Conservation (phyloP, 2,797 vertebrate genomes). For the Amphiprion clarkii region DNA sequence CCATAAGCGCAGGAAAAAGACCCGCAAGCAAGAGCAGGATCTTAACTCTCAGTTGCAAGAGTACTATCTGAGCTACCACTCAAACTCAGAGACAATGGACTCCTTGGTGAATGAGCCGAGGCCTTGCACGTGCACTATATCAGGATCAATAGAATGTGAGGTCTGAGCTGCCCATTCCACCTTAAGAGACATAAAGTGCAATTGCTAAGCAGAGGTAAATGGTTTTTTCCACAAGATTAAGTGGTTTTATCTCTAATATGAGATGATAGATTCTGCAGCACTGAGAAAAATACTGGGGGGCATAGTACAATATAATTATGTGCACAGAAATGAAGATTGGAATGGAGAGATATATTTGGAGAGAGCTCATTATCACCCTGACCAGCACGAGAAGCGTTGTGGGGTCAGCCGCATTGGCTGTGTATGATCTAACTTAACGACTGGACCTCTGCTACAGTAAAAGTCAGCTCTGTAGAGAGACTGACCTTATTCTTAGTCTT, state of each 20-base stretch:
- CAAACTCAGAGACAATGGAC: conserved; percentile 96
- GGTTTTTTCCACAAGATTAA: conserved; percentile 67
- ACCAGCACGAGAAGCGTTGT: conserved; percentile 48
- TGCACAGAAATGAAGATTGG: conserved; percentile 49
- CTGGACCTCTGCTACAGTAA: conserved; percentile 39
- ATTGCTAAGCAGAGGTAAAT: conserved; percentile 90
- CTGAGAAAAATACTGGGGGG: conserved; percentile 53
- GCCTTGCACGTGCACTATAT: conserved; percentile 96
- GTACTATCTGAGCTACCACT: conserved; percentile 98
- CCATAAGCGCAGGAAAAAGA: conserved; percentile 95
- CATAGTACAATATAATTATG: conserved; percentile 54
- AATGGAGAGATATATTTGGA: conserved; percentile 57
- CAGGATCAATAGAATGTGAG: conserved; percentile 98
- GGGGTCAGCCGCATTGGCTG: conserved; percentile 53
- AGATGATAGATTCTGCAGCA: conserved; percentile 59
- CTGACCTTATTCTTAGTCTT: conserved; percentile 42
- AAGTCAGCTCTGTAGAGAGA: conserved; percentile 43
- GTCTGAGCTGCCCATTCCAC: conserved; percentile 89
- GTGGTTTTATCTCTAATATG: conserved; percentile 57
- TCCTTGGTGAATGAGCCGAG: conserved; percentile 92
- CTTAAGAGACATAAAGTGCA: conserved; percentile 88
- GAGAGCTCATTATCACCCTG: conserved; percentile 66
- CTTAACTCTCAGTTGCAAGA: conserved; percentile 97
- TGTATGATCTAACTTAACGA: conserved; percentile 32
- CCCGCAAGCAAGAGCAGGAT: conserved; percentile 89